These are phyloP conservation scores for Coturnix japonica DNA, from an alignment of 2,113 vertebrate species.

Conservation along the genomic window DNA sequence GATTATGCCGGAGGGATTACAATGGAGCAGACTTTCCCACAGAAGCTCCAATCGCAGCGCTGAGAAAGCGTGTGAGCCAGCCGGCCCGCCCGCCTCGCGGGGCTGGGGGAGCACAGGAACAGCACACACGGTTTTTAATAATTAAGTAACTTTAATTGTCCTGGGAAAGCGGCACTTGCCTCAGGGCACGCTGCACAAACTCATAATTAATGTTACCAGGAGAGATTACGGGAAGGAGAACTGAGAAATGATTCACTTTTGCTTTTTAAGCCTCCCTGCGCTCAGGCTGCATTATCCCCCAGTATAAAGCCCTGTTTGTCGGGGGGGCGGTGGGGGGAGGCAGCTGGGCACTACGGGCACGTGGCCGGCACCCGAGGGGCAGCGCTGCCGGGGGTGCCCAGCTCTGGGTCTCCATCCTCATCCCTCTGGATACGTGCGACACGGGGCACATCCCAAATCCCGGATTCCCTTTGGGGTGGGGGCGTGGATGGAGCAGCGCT, in stretches of 20 bases:
- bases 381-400: background rate
- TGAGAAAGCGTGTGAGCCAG: constrained; percentile 82
- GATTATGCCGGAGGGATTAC: constrained; percentile 78
- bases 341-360: background rate
- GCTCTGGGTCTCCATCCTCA: background rate
- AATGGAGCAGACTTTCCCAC: constrained; percentile 82
- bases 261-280: constrained; percentile 73
- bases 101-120: constrained; percentile 67
- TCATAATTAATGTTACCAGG: constrained; percentile 92
- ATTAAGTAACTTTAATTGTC: constrained; percentile 97
- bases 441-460: background rate
- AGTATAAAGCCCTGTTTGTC: constrained; percentile 77
- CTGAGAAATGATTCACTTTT: constrained; percentile 81
- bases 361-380: background rate
- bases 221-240: constrained; percentile 86
- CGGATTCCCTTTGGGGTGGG: background rate
- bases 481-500: background rate
- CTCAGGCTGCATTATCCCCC: constrained; percentile 75
- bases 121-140: constrained; percentile 79
- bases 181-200: constrained; percentile 84
- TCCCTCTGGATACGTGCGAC: background rate
- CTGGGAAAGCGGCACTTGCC: constrained; percentile 91
- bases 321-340: constrained; percentile 45
- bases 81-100: constrained; percentile 75
- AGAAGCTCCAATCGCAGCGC: constrained; percentile 75